phyloP scores from a whole-genome alignment of 1,140 invertebrate species.

The Rhizoglyphus robini region DNA sequence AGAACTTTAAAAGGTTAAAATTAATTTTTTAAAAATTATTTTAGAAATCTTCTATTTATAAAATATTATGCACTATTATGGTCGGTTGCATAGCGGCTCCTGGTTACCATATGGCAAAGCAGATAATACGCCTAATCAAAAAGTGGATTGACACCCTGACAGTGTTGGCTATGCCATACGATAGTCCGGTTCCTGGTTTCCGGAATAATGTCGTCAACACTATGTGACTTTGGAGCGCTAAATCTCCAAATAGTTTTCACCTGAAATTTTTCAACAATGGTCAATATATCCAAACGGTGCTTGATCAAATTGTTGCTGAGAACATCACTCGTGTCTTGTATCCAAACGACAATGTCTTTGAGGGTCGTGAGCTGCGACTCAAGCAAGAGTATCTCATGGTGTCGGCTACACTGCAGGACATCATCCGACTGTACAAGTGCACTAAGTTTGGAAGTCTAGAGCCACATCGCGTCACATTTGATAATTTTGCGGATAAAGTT shows the following conservation, averaged over 20 bases:
- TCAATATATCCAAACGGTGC: slow-evolving; percentile 96
- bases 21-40: no score
- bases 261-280: slow-evolving; percentile 79
- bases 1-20: no score
- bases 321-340: slow-evolving; percentile 96
- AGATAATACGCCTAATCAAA: no score
- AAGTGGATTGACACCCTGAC: slow-evolving; percentile 93
- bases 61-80: no score
- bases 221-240: slow-evolving; percentile 92
- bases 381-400: no score
- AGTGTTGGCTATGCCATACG: slow-evolving; percentile 95
- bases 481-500: slow-evolving; percentile 80
- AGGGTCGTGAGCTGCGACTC: slow-evolving; percentile 90
- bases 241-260: slow-evolving; percentile 91
- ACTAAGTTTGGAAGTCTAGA: slow-evolving; percentile 80
- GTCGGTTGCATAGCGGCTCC: no score
- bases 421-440: slow-evolving; percentile 86
- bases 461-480: slow-evolving; percentile 68
- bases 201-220: slow-evolving; percentile 97
- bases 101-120: no score
- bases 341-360: slow-evolving; percentile 98
- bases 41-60: no score
- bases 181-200: no score
- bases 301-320: slow-evolving; percentile 91
- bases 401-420: slow-evolving; percentile 94